Evolutionary conservation across 2,113 vertebrate genomes (phyloP), one percentile per base, ranked within the genome.

Genomic region (Corynorhinus townsendii): DNA sequence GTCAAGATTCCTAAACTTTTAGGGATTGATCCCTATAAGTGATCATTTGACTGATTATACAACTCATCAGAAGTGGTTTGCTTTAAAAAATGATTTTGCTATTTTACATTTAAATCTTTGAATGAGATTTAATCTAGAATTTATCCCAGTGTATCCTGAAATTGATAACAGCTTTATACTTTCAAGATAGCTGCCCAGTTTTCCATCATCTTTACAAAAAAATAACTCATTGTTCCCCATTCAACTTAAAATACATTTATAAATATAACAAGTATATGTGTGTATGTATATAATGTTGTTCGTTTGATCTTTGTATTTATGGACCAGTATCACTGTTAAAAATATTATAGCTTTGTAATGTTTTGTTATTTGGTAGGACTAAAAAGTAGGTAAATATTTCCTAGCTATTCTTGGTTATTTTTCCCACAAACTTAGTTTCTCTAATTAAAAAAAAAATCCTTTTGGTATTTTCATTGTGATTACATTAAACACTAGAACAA

Each of bases 221-320:
- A 80, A 56, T 12, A 79, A 17, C 33, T 19, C 17, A 54, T 73
- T 30, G 22, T 81, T 69, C 26, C 40, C 59, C 19, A 86, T 81
- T 90, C 33, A 73, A 40, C 33, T 87, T 82, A 76, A 91, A 92
- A 82, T 83, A 82, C 59, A 15, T 83, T 91, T 95, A 76, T 82
- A 68, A 75, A 38, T 38, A 66, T 20, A 75, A 47, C 38, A 76
- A 82, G 30, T 72, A 10, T 83, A 19, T 91, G 16, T 64, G 26
- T 38, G 11, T 35, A 40, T 75, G 17, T 54, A 30, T 54, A 62
- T 59, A 47, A 47, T 89, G 79, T 85, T 89, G 28, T 59, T 54
- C 47, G 69, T 1, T 33, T 86, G n/a, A 59, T 84, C 8, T 56
- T 54, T 69, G 68, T 81, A 14, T 71, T 76, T 45, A 64, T 86